Conservation (phyloP, 2,888 invertebrate species). For the Aphodius sticticus region DNA sequence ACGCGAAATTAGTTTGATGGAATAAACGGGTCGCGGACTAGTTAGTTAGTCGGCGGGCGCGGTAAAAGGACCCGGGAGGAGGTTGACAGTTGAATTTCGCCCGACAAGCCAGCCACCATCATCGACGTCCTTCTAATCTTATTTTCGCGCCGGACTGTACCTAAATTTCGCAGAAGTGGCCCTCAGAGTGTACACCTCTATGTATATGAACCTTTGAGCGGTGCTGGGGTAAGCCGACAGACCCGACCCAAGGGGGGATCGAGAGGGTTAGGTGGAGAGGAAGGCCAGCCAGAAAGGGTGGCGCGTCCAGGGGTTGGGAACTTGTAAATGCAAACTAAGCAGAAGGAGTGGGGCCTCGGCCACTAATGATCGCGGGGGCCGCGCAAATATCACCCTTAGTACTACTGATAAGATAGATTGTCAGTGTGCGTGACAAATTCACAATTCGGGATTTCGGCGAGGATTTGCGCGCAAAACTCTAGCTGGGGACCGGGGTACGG, state of each 20-base stretch:
- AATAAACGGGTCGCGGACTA: not conserved
- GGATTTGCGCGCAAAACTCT: conserved; percentile 33
- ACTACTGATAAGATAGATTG: conserved; percentile 59
- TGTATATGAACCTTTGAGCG: conserved; percentile 60
- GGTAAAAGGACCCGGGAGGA: not conserved
- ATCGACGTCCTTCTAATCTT: conserved; percentile 27
- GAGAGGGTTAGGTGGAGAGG: conserved; percentile 42
- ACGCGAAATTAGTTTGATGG: not conserved
- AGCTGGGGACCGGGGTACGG: not conserved
- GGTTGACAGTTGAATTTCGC: not conserved
- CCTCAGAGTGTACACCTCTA: conserved; percentile 59
- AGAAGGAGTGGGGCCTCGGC: conserved; percentile 58
- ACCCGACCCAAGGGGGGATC: conserved; percentile 51
- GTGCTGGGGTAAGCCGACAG: conserved; percentile 50
- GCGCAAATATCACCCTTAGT: conserved; percentile 58
- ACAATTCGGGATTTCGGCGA: conserved; percentile 55
- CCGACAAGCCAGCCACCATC: conserved; percentile 18
- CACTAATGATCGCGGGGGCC: conserved; percentile 59
- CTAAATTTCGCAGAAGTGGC: conserved; percentile 42
- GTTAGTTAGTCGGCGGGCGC: conserved; percentile 4
- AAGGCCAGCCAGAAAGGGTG: conserved; percentile 40
- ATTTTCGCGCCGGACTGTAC: conserved; percentile 41
- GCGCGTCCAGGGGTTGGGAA: conserved; percentile 52
- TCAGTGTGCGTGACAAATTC: conserved; percentile 58
- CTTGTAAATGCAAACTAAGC: conserved; percentile 63